phyloP scores from a whole-genome alignment of 2,797 vertebrate species.

The Phoeniculus purpureus region DNA sequence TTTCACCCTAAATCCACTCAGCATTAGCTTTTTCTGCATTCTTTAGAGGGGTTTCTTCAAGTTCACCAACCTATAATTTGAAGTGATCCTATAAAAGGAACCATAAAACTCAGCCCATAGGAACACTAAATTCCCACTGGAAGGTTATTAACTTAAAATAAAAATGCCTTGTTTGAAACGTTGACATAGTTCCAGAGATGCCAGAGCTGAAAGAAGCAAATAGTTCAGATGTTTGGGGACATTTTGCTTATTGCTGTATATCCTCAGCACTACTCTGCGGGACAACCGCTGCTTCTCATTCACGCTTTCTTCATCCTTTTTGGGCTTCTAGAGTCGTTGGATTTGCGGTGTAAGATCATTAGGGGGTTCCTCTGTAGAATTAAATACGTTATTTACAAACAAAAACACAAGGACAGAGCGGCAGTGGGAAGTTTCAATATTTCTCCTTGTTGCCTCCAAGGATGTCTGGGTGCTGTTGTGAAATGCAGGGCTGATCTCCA shows the following conservation, averaged over 20 bases:
- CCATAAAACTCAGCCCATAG: slow-evolving; percentile 73
- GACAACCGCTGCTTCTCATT: not conserved
- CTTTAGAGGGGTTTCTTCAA: slow-evolving; percentile 74
- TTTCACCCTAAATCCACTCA: slow-evolving; percentile 42
- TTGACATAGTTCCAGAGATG: slow-evolving; percentile 36
- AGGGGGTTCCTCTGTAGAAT: not conserved
- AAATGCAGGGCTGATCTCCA: not conserved
- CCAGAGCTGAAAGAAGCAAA: not conserved
- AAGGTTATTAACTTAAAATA: slow-evolving; percentile 78
- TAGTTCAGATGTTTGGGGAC: not conserved
- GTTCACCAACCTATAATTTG: slow-evolving; percentile 78
- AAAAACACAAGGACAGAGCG: not conserved
- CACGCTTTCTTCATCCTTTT: not conserved
- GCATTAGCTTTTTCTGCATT: slow-evolving; percentile 69
- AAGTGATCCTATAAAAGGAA: slow-evolving; percentile 76
- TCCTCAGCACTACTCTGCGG: not conserved
- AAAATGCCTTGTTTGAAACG: slow-evolving; percentile 71
- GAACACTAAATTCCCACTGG: slow-evolving; percentile 71
- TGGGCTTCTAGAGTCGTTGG: not conserved
- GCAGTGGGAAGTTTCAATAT: not conserved
- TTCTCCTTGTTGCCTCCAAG: not conserved
- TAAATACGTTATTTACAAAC: not conserved
- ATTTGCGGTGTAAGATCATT: not conserved
- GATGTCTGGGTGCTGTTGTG: not conserved
- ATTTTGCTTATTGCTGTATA: not conserved